Evolutionary conservation across 2,113 vertebrate species (phyloP).

Genomic region (Capricornis sumatraensis): DNA sequence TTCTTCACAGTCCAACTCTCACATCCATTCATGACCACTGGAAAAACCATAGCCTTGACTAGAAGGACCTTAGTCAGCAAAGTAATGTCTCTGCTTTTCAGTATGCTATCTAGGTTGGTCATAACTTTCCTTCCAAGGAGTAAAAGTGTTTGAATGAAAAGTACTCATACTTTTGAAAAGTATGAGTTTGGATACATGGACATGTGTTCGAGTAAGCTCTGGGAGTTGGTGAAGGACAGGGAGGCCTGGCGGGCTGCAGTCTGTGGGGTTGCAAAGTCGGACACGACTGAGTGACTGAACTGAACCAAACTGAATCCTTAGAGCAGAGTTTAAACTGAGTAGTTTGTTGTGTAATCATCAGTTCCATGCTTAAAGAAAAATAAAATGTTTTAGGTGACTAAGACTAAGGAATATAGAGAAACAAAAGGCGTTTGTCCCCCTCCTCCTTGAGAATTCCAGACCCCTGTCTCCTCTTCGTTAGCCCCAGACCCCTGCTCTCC

Average conservation of each 20-base stretch:
- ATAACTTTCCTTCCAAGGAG: too few species aligned
- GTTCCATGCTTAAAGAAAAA: neutral
- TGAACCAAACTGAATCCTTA: neutral
- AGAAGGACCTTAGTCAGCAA: too few species aligned
- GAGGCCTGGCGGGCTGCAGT: neutral
- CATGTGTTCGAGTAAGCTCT: neutral
- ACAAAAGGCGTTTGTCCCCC: neutral
- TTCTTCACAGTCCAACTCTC: too few species aligned
- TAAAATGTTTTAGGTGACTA: neutral
- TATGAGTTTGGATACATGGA: neutral
- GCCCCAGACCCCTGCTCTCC: neutral
- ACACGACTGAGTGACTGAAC: neutral
- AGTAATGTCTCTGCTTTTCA: too few species aligned
- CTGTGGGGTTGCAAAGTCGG: fast-evolving
- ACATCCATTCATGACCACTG: too few species aligned
- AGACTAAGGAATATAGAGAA: neutral
- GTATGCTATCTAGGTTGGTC: too few species aligned
- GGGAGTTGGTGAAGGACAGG: neutral
- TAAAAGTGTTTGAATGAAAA: too few species aligned
- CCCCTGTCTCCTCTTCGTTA: neutral
- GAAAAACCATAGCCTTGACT: too few species aligned
- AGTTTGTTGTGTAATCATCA: neutral
- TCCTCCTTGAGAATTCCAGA: neutral
- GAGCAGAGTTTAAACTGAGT: neutral
- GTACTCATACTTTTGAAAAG: too few species aligned